Evolutionary conservation across 2,797 vertebrate species (phyloP).

Genomic region (Todus mexicanus): DNA sequence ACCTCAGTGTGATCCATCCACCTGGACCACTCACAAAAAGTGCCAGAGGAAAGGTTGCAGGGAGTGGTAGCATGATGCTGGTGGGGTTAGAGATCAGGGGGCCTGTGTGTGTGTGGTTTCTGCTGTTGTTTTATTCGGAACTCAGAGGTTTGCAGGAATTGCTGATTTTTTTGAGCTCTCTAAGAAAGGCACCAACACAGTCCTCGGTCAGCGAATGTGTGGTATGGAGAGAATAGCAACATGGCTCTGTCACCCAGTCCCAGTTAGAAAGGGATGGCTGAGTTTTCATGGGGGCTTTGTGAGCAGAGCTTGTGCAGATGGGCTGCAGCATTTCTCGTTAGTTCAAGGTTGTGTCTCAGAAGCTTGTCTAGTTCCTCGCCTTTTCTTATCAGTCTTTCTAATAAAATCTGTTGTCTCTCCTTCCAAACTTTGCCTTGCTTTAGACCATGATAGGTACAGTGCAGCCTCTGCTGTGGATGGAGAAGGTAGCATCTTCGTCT

Average conservation of each 20-base stretch:
- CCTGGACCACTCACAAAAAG: fast-evolving
- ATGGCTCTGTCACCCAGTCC: fast-evolving
- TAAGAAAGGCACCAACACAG: not conserved
- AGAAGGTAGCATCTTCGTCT: constrained; percentile 25
- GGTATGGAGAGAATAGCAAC: not conserved
- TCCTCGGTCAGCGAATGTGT: fast-evolving
- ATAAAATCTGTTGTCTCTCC: not conserved
- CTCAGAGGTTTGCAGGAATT: not conserved
- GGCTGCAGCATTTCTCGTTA: not conserved
- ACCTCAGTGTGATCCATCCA: not conserved
- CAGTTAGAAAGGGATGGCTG: not conserved
- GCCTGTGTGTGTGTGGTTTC: not conserved
- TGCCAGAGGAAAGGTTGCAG: not conserved
- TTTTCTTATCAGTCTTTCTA: not conserved
- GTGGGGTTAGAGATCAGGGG: not conserved
- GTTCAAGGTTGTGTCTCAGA: not conserved
- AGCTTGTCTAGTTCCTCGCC: not conserved
- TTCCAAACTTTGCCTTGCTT: not conserved
- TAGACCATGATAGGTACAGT: not conserved
- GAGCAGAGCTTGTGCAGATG: not conserved
- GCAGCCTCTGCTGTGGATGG: not conserved
- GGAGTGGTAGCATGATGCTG: not conserved
- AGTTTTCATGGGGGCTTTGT: not conserved
- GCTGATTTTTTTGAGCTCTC: not conserved
- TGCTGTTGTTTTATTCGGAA: not conserved